Evolutionary conservation across 2,113 vertebrate species (phyloP).

Genomic region (Nycticryphes semicollaris): DNA sequence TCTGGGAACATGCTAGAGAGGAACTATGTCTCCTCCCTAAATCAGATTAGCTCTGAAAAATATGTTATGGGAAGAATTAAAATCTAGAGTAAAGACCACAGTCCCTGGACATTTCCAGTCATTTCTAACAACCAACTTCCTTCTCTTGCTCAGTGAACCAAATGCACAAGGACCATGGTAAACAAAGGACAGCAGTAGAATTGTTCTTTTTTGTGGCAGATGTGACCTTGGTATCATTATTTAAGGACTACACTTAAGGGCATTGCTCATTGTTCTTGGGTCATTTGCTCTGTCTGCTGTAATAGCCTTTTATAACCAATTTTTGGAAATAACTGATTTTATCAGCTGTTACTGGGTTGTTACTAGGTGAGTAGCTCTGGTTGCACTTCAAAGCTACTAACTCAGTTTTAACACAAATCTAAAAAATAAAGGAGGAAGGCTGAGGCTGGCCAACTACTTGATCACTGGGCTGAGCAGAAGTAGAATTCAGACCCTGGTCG

Average conservation of each 20-base stretch:
- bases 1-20: not conserved
- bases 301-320: not conserved
- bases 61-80: conserved; percentile 15
- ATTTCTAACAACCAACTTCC: not conserved
- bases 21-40: not conserved
- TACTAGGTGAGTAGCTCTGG: not conserved
- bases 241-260: not conserved
- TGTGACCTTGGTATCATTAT: not conserved
- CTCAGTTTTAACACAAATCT: not conserved
- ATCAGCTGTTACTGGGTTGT: not conserved
- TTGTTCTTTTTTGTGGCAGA: not conserved
- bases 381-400: not conserved
- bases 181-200: not conserved
- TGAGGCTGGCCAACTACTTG: not conserved
- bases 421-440: not conserved
- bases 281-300: not conserved
- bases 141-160: not conserved
- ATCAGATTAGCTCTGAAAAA: conserved; percentile 30
- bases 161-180: not conserved
- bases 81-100: not conserved
- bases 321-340: not conserved
- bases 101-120: not conserved
- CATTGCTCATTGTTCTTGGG: not conserved
- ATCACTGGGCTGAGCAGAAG: not conserved
- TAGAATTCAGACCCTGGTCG: not conserved